Conservation (phyloP, 2,797 vertebrate genomes). For the Gorsachius magnificus region DNA sequence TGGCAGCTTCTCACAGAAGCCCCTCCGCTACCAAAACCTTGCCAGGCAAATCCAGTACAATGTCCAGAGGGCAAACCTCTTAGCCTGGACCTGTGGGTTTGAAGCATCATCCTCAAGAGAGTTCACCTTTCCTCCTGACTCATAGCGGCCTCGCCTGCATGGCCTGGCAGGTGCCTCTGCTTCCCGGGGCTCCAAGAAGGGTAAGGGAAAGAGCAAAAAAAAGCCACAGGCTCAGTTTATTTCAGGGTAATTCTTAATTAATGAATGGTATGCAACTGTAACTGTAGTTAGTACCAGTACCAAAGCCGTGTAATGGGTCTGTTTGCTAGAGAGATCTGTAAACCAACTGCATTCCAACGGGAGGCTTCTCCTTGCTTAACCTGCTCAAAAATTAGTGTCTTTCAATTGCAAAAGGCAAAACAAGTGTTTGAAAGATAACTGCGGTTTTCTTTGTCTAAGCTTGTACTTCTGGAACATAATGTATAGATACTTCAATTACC, state of each 20-base stretch:
- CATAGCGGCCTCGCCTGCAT: accelerated
- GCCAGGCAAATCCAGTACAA: too few species aligned
- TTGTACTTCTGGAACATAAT: constrained; percentile 43
- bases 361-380: background rate
- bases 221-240: background rate
- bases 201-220: background rate
- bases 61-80: background rate
- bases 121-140: background rate
- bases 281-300: background rate
- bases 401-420: background rate
- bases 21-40: too few species aligned
- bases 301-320: background rate
- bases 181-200: background rate
- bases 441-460: constrained; percentile 47
- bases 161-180: background rate
- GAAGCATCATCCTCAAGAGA: accelerated
- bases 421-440: constrained; percentile 18
- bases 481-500: background rate
- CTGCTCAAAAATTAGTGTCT: background rate
- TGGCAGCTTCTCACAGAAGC: too few species aligned
- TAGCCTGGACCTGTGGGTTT: background rate
- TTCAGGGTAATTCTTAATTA: background rate
- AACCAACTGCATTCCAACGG: background rate
- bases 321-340: background rate
- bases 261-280: background rate